A percentile compares a stretch with the other conserved stretches of the same genome.
These are phyloP conservation scores for Chrysodeixis includens DNA, from an alignment of 2,888 invertebrate species.

Conservation along the genomic window DNA sequence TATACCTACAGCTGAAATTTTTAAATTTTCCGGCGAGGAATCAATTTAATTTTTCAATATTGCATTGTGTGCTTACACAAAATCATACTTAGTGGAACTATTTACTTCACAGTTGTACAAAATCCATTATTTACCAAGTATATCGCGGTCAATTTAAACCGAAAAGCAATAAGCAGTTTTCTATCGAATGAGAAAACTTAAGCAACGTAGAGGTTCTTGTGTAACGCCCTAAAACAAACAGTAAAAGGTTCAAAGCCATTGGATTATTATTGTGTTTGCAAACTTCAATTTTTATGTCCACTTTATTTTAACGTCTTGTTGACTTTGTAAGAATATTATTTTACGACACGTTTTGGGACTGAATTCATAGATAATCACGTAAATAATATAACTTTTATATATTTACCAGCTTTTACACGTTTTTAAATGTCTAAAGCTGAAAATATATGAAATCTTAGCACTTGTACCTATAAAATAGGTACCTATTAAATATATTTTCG, in stretches of 20 bases:
- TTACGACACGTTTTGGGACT: constrained; percentile 2
- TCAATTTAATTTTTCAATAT: too few relatives aligned
- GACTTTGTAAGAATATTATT: constrained; percentile 2
- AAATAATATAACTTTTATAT: not conserved
- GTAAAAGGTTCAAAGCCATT: not conserved
- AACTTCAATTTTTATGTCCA: constrained; percentile 18
- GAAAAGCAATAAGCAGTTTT: not conserved
- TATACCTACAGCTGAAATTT: too few relatives aligned
- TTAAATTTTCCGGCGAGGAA: too few relatives aligned
- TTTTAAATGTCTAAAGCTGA: too few relatives aligned
- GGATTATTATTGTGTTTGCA: constrained; percentile 3
- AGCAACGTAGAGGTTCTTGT: not conserved
- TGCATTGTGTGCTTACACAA: too few relatives aligned
- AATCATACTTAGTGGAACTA: not conserved
- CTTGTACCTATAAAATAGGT: too few relatives aligned
- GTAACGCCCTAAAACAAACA: constrained; percentile 2
- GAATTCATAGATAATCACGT: constrained; percentile 4
- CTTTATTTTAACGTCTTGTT: constrained; percentile 2
- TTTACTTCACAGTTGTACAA: not conserved
- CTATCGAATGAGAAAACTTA: not conserved
- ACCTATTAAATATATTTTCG: too few relatives aligned
- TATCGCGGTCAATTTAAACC: not conserved
- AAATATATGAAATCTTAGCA: too few relatives aligned
- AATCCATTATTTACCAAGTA: too few relatives aligned
- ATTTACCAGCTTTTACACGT: not conserved